Evolutionary conservation across 2,888 invertebrate species (phyloP), one percentile per base, ranked within the genome.

Genomic region (Entomobrya proxima): DNA sequence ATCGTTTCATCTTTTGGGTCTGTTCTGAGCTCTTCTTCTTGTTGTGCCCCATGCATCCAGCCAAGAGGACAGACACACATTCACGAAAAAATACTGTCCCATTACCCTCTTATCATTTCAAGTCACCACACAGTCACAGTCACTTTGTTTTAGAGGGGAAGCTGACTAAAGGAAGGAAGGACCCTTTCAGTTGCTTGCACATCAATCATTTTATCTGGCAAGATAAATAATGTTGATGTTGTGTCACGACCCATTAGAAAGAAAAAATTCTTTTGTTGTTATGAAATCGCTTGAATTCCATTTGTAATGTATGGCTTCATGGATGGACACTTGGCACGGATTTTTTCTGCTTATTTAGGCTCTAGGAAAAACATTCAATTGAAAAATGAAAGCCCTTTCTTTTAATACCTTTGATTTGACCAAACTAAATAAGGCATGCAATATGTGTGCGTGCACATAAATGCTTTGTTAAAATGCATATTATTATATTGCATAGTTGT

Each of bases 121-220:
- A 75, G 72, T 77, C 84, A 69, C 84, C 77, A 76, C 69, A 37
- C 55, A 55, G 52, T 24, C 32, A 55, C 61, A 76, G 27, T 61
- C 82, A 67, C 18, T 64, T 30, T 50, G n/a, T 64, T 72, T n/a
- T 55, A 55, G 40, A 74, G 37, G 75, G 61, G 50, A 64, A 18
- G 55, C 24, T 7, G 35, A n/a, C n/a, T n/a, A 55, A 69, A 18
- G 32, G 47, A 64, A 35, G 52, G 32, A 85, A 40, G 79, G 74
- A 85, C 75, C 79, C 85, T 79, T 85, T 79, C 61, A 74, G 79
- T 72, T 85, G 58, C 74, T 50, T 85, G 61, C 74, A 85, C 85
- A 85, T 85, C 85, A 85, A 85, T 85, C 85, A 85, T 85, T 85
- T 85, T 79, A 79, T 85, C 79, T 75, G 32, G 5, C 18, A 47